These are phyloP conservation scores for Mesembrinibis cayennensis DNA, from an alignment of 2,113 vertebrate genomes.

Conservation along the genomic window DNA sequence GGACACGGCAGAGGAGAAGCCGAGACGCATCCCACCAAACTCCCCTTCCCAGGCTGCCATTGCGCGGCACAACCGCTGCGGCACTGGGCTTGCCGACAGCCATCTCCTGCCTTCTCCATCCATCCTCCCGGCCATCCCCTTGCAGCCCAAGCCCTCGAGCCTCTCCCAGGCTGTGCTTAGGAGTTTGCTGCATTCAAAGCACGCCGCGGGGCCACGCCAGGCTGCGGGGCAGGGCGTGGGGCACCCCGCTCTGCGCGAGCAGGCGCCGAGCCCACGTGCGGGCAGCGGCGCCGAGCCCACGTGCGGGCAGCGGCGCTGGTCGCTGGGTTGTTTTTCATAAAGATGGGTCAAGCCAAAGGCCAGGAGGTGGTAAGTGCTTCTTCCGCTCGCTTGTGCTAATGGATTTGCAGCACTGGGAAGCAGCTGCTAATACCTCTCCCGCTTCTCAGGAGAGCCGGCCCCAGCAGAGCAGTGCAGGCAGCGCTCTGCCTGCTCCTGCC, in stretches of 20 bases:
- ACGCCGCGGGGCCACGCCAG: accelerated
- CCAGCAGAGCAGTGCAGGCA: not conserved
- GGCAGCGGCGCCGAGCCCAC: not conserved
- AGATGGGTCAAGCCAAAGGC: not conserved
- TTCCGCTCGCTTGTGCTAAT: not conserved
- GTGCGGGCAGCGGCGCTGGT: not conserved
- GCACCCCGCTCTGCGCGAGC: not conserved
- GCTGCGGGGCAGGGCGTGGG: not conserved
- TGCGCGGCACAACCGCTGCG: accelerated
- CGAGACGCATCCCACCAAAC: not conserved
- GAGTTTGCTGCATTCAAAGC: no score
- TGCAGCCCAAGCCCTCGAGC: not conserved
- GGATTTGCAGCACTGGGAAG: not conserved
- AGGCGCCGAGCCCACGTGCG: not conserved
- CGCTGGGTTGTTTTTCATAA: not conserved
- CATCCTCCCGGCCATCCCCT: not conserved
- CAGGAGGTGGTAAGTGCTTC: not conserved
- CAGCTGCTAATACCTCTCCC: not conserved
- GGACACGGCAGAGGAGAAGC: not conserved
- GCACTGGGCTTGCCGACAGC: not conserved
- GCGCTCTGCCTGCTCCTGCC: not conserved
- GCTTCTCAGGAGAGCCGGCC: not conserved
- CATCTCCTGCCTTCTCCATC: not conserved
- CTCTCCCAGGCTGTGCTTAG: not conserved
- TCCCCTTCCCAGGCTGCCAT: not conserved